A percentile compares a stretch with the other conserved stretches of the same genome.
Conservation (phyloP, 2,888 invertebrate genomes). For the Drosophila macrothrix region DNA sequence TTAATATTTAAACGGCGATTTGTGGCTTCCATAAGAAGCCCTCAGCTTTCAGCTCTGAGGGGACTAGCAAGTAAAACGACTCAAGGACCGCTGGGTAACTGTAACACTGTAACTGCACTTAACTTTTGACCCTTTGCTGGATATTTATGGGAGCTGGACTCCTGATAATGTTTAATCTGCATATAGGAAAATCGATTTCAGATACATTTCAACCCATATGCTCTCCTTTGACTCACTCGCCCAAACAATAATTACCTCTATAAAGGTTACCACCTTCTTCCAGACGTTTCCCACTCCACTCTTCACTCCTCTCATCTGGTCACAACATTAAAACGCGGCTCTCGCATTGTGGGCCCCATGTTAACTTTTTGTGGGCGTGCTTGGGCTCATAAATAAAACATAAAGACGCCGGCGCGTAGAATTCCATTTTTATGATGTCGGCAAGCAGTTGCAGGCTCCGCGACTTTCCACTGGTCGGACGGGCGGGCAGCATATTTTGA, state of each 20-base stretch:
- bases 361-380: slow-evolving; percentile 65
- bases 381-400: slow-evolving; percentile 77
- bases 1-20: slow-evolving; percentile 85
- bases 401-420: slow-evolving; percentile 70
- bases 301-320: neutral
- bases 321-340: slow-evolving; percentile 73
- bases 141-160: slow-evolving; percentile 57
- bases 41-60: slow-evolving; percentile 9
- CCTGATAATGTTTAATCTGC: slow-evolving; percentile 62
- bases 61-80: slow-evolving; percentile 26
- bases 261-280: slow-evolving; percentile 49
- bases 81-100: slow-evolving; percentile 24
- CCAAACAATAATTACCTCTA: slow-evolving; percentile 46
- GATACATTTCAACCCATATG: slow-evolving; percentile 30
- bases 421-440: slow-evolving; percentile 69
- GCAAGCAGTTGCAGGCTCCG: slow-evolving; percentile 63
- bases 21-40: slow-evolving; percentile 68
- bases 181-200: slow-evolving; percentile 53
- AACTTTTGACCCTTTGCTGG: slow-evolving; percentile 63
- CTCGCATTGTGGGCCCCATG: slow-evolving; percentile 56
- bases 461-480: slow-evolving; percentile 23
- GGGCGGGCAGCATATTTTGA: slow-evolving; percentile 68
- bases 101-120: slow-evolving; percentile 25
- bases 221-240: slow-evolving; percentile 10
- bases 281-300: slow-evolving; percentile 6